Percentiles rank a stretch among this genome's conserved stretches.
These are phyloP conservation scores for Gymnothorax reevesii DNA, from an alignment of 2,797 vertebrate species.

Conservation along the genomic window DNA sequence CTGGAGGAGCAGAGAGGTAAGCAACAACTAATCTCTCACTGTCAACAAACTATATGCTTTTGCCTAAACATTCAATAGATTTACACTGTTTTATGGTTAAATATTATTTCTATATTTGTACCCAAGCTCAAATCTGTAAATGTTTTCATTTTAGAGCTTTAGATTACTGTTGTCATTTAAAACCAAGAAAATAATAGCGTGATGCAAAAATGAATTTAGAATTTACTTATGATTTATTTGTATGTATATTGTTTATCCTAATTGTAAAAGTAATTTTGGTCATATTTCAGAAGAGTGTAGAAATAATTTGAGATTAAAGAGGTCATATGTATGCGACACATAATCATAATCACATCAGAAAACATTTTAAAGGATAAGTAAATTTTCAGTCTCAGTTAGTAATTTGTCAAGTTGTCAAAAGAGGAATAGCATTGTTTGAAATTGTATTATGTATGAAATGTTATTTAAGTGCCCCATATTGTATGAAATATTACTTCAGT, in stretches of 20 bases:
- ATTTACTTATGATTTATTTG: background rate
- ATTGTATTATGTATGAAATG: too few relatives aligned
- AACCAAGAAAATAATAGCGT: background rate
- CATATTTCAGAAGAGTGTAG: background rate
- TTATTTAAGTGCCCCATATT: too few relatives aligned
- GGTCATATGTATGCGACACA: background rate
- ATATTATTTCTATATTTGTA: background rate
- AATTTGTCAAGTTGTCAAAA: background rate
- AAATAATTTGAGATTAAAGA: background rate
- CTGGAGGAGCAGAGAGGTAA: conserved; percentile 13
- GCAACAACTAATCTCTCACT: background rate
- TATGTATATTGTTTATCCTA: background rate
- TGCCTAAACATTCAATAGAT: background rate
- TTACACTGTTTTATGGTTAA: background rate
- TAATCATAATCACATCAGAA: background rate
- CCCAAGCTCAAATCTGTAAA: background rate
- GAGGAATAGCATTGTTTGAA: background rate
- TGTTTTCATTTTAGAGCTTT: background rate
- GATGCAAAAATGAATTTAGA: background rate
- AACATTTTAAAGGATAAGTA: background rate
- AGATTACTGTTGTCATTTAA: background rate
- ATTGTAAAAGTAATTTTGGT: background rate
- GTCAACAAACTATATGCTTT: background rate
- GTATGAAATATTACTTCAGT: too few relatives aligned
- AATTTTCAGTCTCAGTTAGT: background rate